Evolutionary conservation across 2,797 vertebrate species (phyloP).

Genomic region (Labroides dimidiatus): DNA sequence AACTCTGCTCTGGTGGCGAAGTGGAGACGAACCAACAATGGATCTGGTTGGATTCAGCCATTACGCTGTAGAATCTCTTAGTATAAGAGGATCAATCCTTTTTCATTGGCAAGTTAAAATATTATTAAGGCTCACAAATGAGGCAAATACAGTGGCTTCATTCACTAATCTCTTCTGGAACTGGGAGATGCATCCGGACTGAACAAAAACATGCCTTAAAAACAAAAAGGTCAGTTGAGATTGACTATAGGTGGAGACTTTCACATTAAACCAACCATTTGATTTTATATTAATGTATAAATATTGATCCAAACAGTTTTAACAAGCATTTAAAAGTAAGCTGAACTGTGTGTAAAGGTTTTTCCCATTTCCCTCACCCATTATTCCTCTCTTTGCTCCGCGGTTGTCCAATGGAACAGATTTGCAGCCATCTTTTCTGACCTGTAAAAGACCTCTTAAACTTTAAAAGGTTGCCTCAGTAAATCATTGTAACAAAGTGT

Average conservation of each 20-base stretch:
- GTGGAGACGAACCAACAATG: too few species aligned
- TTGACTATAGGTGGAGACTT: neutral
- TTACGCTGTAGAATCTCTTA: too few species aligned
- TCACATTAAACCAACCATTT: neutral
- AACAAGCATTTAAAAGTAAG: neutral
- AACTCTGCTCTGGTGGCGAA: too few species aligned
- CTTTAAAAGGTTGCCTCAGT: conserved; percentile 41
- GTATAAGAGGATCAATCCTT: too few species aligned
- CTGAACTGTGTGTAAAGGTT: conserved; percentile 1
- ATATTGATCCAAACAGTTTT: neutral
- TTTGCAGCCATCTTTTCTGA: conserved; percentile 21
- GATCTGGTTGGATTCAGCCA: too few species aligned
- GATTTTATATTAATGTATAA: neutral
- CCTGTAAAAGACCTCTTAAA: conserved; percentile 33
- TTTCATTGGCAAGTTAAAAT: too few species aligned
- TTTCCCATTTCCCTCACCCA: neutral
- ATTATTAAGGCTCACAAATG: too few species aligned
- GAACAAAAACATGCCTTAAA: too few species aligned
- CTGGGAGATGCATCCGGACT: too few species aligned
- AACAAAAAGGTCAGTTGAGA: neutral
- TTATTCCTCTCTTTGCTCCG: neutral
- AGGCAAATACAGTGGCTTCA: too few species aligned
- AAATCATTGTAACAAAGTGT: conserved; percentile 34
- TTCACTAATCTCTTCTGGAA: too few species aligned
- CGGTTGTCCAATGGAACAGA: conserved; percentile 10